Percentiles rank a stretch among this genome's conserved stretches.
phyloP scores from a whole-genome alignment of 2,797 vertebrate species.

The Eospalax fontanierii region DNA sequence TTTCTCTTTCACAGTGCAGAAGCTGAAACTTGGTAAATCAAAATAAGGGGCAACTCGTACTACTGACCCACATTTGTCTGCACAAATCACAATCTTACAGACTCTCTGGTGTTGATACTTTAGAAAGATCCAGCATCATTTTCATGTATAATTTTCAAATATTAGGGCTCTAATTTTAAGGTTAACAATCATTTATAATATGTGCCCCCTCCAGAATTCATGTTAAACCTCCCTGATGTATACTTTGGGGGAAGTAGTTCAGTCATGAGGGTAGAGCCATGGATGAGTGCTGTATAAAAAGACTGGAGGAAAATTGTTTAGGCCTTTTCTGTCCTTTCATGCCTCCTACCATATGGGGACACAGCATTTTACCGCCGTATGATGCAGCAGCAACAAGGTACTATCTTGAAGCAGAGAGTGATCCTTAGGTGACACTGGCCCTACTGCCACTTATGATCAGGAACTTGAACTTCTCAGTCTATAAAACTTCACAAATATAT shows the following conservation, averaged over 20 bases:
- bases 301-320: not conserved
- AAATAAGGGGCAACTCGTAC: not conserved
- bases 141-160: conserved; percentile 38
- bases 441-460: not conserved
- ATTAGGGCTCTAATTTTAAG: conserved; percentile 39
- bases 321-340: not conserved
- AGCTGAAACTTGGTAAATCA: conserved; percentile 23
- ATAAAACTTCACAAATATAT: not conserved
- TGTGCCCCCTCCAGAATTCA: not conserved
- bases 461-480: not conserved
- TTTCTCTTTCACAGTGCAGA: not conserved
- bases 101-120: conserved; percentile 27
- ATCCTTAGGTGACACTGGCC: not conserved
- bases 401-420: not conserved
- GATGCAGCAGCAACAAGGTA: not conserved
- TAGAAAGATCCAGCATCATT: conserved; percentile 54
- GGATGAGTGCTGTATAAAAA: not conserved
- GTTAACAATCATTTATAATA: conserved; percentile 54
- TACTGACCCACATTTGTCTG: conserved; percentile 22
- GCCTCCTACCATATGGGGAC: not conserved
- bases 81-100: not conserved
- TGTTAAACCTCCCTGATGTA: not conserved
- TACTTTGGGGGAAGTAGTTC: not conserved
- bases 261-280: not conserved
- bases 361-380: not conserved